Evolutionary conservation across 2,113 vertebrate genomes (phyloP), one percentile per base, ranked within the genome.

Genomic region (Salvelinus fontinalis): DNA sequence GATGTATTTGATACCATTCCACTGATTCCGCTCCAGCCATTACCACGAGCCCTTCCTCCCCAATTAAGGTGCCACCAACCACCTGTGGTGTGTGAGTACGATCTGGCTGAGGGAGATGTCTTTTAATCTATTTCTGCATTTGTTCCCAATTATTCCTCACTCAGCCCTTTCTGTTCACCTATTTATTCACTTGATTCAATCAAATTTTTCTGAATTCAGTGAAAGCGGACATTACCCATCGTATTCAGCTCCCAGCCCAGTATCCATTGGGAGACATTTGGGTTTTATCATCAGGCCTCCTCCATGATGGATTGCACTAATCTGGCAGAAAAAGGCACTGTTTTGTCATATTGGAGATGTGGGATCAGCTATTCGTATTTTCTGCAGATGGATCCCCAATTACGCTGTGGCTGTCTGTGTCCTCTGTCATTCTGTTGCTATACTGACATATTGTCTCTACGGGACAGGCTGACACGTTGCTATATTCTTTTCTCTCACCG

Each of bases 271-370:
- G 31, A 78, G 64, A 65, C 9, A 2, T 44, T 1, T 3, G 13
- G 65, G 27, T 74, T 78, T 77, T 73, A 7, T 72, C 0, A 22
- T 51, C 60, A 79, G 68, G 6, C 20, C 72, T 77, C 67, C 26
- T 0, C 14, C 20, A 20, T 75, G 73, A 85, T 66, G 80, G 80
- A 84, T 83, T 22, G 2, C 83, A 81, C n/a, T 60, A 48, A 22
- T 14, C 79, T 79, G 9, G 75, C 75, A 29, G 79, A 67, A 80
- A 79, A 81, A 76, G 3, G 18, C 27, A 7, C 71, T 14, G 66
- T 79, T 87, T 76, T 81, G 76, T 79, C 82, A 82, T 75, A 79
- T 82, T 85, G 75, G 79, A 81, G 84, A 89, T 79, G 85, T 87
- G 82, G 70, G 39, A 86, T 87, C 84, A 86, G 88, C 88, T 83